Percentiles rank a stretch among this genome's conserved stretches.
Conservation (phyloP, 2,888 invertebrate genomes). For the Meteorus cinctellus region DNA sequence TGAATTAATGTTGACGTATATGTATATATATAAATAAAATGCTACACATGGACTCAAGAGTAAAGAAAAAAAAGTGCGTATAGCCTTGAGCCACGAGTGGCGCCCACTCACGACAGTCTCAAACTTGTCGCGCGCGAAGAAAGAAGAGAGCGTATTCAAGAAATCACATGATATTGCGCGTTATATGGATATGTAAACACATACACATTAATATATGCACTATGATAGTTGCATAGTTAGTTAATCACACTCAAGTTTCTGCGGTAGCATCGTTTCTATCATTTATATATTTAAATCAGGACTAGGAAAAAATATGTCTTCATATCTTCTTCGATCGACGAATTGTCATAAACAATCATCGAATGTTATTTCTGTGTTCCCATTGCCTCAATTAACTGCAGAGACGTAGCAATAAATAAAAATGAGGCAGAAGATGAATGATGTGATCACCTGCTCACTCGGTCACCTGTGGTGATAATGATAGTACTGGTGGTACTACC, state of each 20-base stretch:
- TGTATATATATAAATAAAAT: slow-evolving; percentile 3
- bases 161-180: slow-evolving; percentile 23
- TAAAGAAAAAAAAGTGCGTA: slow-evolving; percentile 59
- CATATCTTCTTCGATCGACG: not conserved
- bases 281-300: slow-evolving; percentile 31
- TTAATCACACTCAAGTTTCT: slow-evolving; percentile 55
- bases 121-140: slow-evolving; percentile 53
- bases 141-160: slow-evolving; percentile 32
- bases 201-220: not conserved
- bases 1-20: slow-evolving; percentile 14
- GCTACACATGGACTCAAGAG: slow-evolving; percentile 40
- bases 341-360: not conserved
- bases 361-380: no score
- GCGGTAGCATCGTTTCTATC: slow-evolving; percentile 41
- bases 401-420: no score
- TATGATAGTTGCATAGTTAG: slow-evolving; percentile 20
- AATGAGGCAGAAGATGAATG: slow-evolving; percentile 36
- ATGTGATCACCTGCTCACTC: slow-evolving; percentile 43
- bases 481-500: slow-evolving; percentile 45
- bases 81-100: slow-evolving; percentile 65
- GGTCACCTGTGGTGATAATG: slow-evolving; percentile 55
- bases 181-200: not conserved
- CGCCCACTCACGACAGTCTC: slow-evolving; percentile 65
- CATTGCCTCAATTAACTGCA: no score
- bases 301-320: slow-evolving; percentile 36